A percentile compares a stretch with the other conserved stretches of the same genome.
Conservation (phyloP, 2,888 invertebrate genomes). For the Sinopyrophorus schimmeli region DNA sequence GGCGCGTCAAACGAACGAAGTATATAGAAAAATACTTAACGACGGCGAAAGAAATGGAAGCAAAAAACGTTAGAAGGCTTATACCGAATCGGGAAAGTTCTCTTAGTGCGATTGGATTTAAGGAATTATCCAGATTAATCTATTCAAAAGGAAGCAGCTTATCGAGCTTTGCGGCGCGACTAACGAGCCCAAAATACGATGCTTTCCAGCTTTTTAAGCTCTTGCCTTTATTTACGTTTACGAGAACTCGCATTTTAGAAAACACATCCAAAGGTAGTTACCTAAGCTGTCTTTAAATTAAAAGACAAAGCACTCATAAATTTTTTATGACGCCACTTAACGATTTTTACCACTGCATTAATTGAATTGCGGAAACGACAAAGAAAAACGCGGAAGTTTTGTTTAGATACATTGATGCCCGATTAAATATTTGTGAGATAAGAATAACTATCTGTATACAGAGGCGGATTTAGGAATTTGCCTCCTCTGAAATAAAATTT, state of each 20-base stretch:
- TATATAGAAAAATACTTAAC: slow-evolving; percentile 19
- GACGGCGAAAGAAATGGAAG: slow-evolving; percentile 19
- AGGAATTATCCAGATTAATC: slow-evolving; percentile 38
- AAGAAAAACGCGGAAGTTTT: background rate
- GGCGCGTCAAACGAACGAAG: background rate
- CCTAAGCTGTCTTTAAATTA: no score
- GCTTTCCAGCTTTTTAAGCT: slow-evolving; percentile 32
- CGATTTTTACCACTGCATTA: background rate
- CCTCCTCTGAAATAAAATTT: no score
- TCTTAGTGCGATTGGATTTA: slow-evolving; percentile 38
- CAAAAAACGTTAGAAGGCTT: slow-evolving; percentile 29
- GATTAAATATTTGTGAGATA: no score
- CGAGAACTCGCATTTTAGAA: slow-evolving; percentile 15
- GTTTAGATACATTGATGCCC: no score
- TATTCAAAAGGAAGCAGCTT: slow-evolving; percentile 37
- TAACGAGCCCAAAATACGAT: slow-evolving; percentile 34
- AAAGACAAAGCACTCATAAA: background rate
- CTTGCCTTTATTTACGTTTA: slow-evolving; percentile 28
- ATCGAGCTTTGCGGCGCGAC: slow-evolving; percentile 35
- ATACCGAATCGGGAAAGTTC: slow-evolving; percentile 29
- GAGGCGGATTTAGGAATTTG: no score
- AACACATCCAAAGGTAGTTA: background rate
- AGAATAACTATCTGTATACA: no score
- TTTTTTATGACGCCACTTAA: no score
- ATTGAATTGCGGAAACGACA: background rate